Evolutionary conservation across 1,140 invertebrate genomes (phyloP), one percentile per base, ranked within the genome.

Genomic region (Lepidostoma basale): DNA sequence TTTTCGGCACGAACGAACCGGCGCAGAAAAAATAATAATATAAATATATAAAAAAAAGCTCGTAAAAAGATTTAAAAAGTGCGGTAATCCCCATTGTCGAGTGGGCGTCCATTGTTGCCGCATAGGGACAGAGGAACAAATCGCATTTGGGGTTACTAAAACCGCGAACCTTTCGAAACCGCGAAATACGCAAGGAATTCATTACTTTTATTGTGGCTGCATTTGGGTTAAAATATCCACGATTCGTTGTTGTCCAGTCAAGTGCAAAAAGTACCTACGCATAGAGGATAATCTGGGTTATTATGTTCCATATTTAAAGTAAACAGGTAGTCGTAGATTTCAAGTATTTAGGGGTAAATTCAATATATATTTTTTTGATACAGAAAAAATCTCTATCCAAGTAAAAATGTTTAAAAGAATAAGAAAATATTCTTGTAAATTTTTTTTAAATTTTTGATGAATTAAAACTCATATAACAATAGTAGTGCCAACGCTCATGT

Each of bases 301-400:
- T 10, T 10, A 49, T 1, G 25, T 8, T 18, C 12, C 22, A 23
- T 22, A 49, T 18, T 56, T 36, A 16, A 56, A 56, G 33, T 16
- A 39, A 56, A 56, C 52, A 56, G 52, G 30, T 56, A 56, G 5
- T n/a, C n/a, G n/a, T n/a, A n/a, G n/a, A n/a, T n/a, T n/a, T n/a
- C n/a, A n/a, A n/a, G n/a, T n/a, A n/a, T n/a, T n/a, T n/a, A n/a
- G n/a, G n/a, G n/a, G n/a, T n/a, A n/a, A n/a, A n/a, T n/a, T n/a
- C n/a, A n/a, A n/a, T n/a, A n/a, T n/a, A n/a, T n/a, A n/a, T n/a
- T n/a, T n/a, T n/a, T n/a, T n/a, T n/a, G n/a, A n/a, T n/a, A n/a
- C n/a, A n/a, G n/a, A n/a, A n/a, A n/a, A n/a, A n/a, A n/a, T n/a
- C n/a, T n/a, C n/a, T n/a, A n/a, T n/a, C n/a, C n/a, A n/a, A n/a